These are phyloP conservation scores for Glaucopsyche alexis DNA, from an alignment of 2,888 invertebrate species.

Conservation along the genomic window DNA sequence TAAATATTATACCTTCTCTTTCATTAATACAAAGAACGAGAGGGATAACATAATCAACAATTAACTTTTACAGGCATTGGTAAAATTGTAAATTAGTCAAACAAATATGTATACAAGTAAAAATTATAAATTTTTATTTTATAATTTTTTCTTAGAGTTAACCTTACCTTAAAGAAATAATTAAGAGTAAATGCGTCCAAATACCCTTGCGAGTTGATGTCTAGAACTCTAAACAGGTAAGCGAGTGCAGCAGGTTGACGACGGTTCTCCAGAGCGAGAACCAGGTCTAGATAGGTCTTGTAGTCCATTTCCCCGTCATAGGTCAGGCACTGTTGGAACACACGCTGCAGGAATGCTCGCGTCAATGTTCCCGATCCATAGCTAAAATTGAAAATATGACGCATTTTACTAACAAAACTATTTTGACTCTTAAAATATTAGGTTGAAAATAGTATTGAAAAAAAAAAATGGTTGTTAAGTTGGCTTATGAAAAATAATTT, in stretches of 20 bases:
- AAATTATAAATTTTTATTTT: too few species aligned
- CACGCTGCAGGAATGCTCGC: constrained; percentile 92
- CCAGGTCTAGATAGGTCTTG: constrained; percentile 97
- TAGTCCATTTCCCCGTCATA: constrained; percentile 98
- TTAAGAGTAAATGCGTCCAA: constrained; percentile 94
- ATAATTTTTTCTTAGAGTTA: background rate
- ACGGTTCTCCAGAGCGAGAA: constrained; percentile 94
- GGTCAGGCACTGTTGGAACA: constrained; percentile 97
- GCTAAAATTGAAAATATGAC: constrained; percentile 27
- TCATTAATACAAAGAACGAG: too few species aligned
- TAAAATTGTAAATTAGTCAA: too few species aligned
- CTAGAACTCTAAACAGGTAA: constrained; percentile 94
- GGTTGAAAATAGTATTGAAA: too few species aligned
- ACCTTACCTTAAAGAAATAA: constrained; percentile 90
- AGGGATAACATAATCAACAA: too few species aligned
- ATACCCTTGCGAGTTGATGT: constrained; percentile 92
- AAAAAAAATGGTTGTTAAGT: too few species aligned
- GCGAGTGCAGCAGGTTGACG: constrained; percentile 94
- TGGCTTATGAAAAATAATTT: too few species aligned
- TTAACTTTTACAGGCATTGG: too few species aligned
- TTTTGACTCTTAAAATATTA: too few species aligned
- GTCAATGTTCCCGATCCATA: constrained; percentile 96
- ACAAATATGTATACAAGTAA: too few species aligned
- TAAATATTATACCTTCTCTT: too few species aligned
- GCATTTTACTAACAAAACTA: background rate